These are phyloP conservation scores for Drosophila tropicalis DNA, from an alignment of 1,140 invertebrate species.

Conservation along the genomic window DNA sequence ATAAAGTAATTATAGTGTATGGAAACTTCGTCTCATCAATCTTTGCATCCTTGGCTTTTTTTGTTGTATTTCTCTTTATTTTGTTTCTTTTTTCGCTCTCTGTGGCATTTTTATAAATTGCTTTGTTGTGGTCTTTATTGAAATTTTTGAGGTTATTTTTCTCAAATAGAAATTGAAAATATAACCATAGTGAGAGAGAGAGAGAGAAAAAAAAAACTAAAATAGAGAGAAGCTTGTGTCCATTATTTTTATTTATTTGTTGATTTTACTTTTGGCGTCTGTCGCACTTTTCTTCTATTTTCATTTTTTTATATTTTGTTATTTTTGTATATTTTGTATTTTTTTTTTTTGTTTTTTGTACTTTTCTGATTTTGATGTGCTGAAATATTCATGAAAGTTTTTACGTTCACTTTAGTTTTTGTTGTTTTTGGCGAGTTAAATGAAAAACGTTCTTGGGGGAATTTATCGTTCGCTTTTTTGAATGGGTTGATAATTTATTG, in stretches of 20 bases:
- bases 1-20: background rate
- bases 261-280: conserved; percentile 57
- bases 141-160: conserved; percentile 81
- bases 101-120: conserved; percentile 80
- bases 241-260: conserved; percentile 79
- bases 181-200: conserved; percentile 4
- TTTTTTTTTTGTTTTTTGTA: no score
- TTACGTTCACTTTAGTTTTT: conserved; percentile 32
- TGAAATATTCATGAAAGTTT: conserved; percentile 79
- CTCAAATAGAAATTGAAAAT: conserved; percentile 39
- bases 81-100: conserved; percentile 18
- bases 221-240: conserved; percentile 50
- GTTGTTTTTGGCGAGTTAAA: conserved; percentile 40
- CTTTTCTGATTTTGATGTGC: conserved; percentile 30
- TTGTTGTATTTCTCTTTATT: conserved; percentile 4
- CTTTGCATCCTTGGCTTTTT: conserved; percentile 19
- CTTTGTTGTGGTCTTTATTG: conserved; percentile 81
- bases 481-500: conserved; percentile 75
- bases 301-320: conserved; percentile 28
- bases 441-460: conserved; percentile 70
- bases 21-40: background rate
- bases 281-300: conserved; percentile 52
- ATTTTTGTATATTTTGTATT: conserved; percentile 2
- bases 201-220: background rate
- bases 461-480: conserved; percentile 61